Percentiles rank a stretch among this genome's conserved stretches.
phyloP scores from a whole-genome alignment of 1,140 invertebrate genomes.

The Riptortus pedestris region DNA sequence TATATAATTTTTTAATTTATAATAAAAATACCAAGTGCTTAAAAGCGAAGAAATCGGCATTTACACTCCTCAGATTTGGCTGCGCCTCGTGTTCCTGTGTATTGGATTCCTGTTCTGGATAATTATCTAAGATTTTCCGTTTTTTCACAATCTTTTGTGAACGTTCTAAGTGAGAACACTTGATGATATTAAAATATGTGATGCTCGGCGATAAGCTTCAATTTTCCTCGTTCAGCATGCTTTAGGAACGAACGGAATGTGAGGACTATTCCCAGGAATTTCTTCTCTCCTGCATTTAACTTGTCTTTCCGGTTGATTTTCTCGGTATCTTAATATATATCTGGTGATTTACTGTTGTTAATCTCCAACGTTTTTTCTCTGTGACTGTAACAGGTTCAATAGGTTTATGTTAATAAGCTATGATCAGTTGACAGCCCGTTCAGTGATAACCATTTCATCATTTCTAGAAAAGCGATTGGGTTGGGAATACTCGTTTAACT shows the following conservation, averaged over 20 bases:
- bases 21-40: not conserved
- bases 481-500: not conserved
- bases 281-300: not conserved
- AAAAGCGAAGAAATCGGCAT: not conserved
- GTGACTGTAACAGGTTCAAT: not conserved
- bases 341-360: too few relatives aligned
- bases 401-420: not conserved
- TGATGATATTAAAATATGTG: not conserved
- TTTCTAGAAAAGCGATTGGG: not conserved
- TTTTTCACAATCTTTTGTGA: not conserved
- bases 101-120: not conserved
- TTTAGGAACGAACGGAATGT: constrained; percentile 11
- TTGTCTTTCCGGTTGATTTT: not conserved
- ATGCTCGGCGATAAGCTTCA: not conserved
- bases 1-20: too few relatives aligned
- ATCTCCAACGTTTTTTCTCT: not conserved
- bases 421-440: not conserved
- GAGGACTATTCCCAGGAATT: not conserved
- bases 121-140: constrained; percentile 3
- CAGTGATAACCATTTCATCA: not conserved
- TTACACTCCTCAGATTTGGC: constrained; percentile 1
- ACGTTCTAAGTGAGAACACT: not conserved
- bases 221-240: constrained; percentile 9
- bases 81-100: not conserved
- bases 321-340: not conserved